A percentile compares a stretch with the other conserved stretches of the same genome.
These are phyloP conservation scores for Mormyrops attenuatus DNA, from an alignment of 2,797 vertebrate genomes.

Conservation along the genomic window DNA sequence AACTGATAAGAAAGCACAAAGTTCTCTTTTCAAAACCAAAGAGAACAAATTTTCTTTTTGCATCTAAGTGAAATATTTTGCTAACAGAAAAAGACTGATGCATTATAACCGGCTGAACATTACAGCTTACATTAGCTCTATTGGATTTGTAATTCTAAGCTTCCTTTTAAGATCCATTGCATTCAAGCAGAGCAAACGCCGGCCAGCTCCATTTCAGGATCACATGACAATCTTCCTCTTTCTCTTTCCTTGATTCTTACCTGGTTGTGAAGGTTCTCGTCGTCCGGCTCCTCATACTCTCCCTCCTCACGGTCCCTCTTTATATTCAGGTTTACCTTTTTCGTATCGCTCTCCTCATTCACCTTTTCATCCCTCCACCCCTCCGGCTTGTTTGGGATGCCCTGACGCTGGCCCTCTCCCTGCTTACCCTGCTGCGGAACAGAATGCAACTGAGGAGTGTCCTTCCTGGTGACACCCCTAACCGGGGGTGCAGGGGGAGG, in stretches of 20 bases:
- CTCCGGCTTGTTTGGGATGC: slow-evolving; percentile 34
- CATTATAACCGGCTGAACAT: neutral
- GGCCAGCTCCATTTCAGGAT: neutral
- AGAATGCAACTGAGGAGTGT: slow-evolving; percentile 21
- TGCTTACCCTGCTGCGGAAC: neutral
- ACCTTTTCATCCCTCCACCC: slow-evolving; percentile 34
- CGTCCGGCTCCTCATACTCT: slow-evolving; percentile 42
- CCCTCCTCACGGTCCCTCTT: slow-evolving; percentile 43
- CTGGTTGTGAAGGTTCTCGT: slow-evolving; percentile 52
- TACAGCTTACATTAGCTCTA: neutral
- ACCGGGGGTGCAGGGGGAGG: slow-evolving; percentile 69
- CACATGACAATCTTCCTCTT: neutral
- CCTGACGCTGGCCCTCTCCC: slow-evolving; percentile 36
- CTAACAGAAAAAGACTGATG: neutral
- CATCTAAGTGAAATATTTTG: neutral
- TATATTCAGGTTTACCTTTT: slow-evolving; percentile 21
- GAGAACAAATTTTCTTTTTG: neutral
- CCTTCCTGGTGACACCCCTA: slow-evolving; percentile 66
- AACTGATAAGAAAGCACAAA: neutral
- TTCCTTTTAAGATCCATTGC: neutral
- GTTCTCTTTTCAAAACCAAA: neutral
- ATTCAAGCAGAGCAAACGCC: neutral
- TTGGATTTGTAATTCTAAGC: neutral
- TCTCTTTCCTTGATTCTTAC: slow-evolving; percentile 39
- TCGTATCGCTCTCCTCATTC: slow-evolving; percentile 37